Evolutionary conservation across 2,113 vertebrate species (phyloP), one percentile per base, ranked within the genome.

Genomic region (Saccopteryx bilineata): DNA sequence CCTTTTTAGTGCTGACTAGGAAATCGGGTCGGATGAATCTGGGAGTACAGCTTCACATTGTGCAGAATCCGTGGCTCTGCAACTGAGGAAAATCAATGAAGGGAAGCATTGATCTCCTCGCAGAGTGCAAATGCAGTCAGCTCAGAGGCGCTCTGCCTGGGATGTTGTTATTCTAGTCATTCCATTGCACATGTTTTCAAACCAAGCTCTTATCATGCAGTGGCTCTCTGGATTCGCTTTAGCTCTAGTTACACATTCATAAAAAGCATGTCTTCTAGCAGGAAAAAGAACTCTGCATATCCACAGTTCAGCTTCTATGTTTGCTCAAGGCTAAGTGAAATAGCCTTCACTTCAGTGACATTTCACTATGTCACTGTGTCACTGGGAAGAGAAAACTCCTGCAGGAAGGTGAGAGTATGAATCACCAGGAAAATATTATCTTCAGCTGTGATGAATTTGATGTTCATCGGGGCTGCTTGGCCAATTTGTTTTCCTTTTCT

Each of bases 141-240:
- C 95, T 97, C 97, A 95, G 97, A 97, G 98, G 97, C 96, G 96
- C 96, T 97, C 96, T 97, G 97, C 97, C 96, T 21, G 66, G 98
- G 93, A 98, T 98, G 98, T 98, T 98, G 96, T 98, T 98, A 99
- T 98, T 98, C 98, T 98, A 98, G 98, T 98, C 97, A 97, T 98
- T 98, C 50, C 1, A 84, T 94, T 3, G 18, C 95, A 98, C 97
- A 92, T 98, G 97, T 98, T 98, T 98, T 97, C 97, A 98, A 98
- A 97, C 96, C 95, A 97, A 97, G 96, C 95, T 98, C 97, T 98
- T 98, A 97, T 93, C 96, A 97, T 97, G 96, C 95, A 97, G 92
- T 61, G 90, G 97, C 93, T 98, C 91, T 97, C 95, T 76, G 84
- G 88, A 88, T 90, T 97, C 93, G 97, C 93, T 90, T 96, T 95